A percentile compares a stretch with the other conserved stretches of the same genome.
Conservation (phyloP, 2,888 invertebrate species). For the Drosophila acutilabella region DNA sequence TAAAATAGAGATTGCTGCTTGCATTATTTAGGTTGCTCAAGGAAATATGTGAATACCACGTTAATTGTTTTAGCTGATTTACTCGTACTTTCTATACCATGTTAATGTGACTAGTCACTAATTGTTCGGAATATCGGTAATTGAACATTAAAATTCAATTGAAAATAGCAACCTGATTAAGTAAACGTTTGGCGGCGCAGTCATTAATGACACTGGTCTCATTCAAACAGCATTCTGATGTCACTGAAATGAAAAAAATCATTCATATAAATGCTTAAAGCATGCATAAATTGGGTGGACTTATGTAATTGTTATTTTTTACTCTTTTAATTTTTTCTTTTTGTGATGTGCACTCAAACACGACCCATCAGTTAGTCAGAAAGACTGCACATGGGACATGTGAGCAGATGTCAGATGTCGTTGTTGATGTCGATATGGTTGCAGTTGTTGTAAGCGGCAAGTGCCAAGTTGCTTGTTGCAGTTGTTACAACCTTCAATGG, state of each 20-base stretch:
- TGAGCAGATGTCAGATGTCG: constrained; percentile 63
- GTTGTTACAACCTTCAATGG: constrained; percentile 63
- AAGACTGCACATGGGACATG: constrained; percentile 50
- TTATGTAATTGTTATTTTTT: constrained; percentile 48
- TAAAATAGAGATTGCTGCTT: no score
- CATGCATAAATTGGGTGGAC: constrained; percentile 59
- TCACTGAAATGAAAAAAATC: constrained; percentile 46
- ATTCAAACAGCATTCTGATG: constrained; percentile 36
- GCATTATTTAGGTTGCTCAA: neutral
- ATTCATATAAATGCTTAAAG: constrained; percentile 36
- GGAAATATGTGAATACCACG: no score
- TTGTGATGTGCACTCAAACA: constrained; percentile 60
- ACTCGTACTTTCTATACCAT: constrained; percentile 10
- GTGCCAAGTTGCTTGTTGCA: neutral
- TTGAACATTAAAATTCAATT: constrained; percentile 67
- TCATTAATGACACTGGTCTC: constrained; percentile 48
- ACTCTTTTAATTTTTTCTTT: constrained; percentile 15
- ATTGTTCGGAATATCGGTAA: constrained; percentile 38
- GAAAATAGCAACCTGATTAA: constrained; percentile 57
- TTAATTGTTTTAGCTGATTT: constrained; percentile 1
- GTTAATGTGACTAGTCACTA: constrained; percentile 15
- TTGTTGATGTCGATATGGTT: constrained; percentile 25
- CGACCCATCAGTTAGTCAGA: constrained; percentile 65
- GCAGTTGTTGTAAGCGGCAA: constrained; percentile 8
- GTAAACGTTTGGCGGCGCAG: constrained; percentile 36